phyloP scores from a whole-genome alignment of 2,797 vertebrate species.

The Acanthurus lineatus region DNA sequence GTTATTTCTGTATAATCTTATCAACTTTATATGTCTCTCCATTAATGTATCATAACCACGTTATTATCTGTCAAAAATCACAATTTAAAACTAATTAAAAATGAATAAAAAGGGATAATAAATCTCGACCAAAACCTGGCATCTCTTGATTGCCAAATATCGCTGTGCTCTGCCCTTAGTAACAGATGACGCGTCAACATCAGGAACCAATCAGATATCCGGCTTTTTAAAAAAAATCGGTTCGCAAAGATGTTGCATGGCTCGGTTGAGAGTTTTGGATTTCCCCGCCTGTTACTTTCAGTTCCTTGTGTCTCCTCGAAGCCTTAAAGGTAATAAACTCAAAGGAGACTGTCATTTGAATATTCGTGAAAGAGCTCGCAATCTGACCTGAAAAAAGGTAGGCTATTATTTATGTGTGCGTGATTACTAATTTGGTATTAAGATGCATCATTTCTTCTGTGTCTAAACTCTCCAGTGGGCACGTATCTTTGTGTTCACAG shows the following conservation, averaged over 20 bases:
- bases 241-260: background rate
- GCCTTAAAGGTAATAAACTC: conserved; percentile 18
- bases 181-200: conserved; percentile 71
- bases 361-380: background rate
- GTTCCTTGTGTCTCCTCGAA: conserved; percentile 35
- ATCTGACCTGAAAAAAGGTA: conserved; percentile 48
- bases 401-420: background rate
- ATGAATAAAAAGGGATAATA: background rate
- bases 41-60: background rate
- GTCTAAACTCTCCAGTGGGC: background rate
- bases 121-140: background rate
- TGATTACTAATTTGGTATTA: background rate
- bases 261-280: background rate
- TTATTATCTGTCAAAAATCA: background rate
- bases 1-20: background rate
- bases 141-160: no score
- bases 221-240: background rate
- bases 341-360: conserved; percentile 8
- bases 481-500: conserved; percentile 35
- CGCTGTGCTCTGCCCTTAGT: conserved; percentile 22
- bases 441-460: background rate
- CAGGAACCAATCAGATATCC: conserved; percentile 73
- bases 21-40: background rate
- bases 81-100: background rate
- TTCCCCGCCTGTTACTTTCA: conserved; percentile 39